Percentiles rank a stretch among this genome's conserved stretches.
Evolutionary conservation across 2,797 vertebrate species (phyloP).

Genomic region (Miopithecus talapoin): DNA sequence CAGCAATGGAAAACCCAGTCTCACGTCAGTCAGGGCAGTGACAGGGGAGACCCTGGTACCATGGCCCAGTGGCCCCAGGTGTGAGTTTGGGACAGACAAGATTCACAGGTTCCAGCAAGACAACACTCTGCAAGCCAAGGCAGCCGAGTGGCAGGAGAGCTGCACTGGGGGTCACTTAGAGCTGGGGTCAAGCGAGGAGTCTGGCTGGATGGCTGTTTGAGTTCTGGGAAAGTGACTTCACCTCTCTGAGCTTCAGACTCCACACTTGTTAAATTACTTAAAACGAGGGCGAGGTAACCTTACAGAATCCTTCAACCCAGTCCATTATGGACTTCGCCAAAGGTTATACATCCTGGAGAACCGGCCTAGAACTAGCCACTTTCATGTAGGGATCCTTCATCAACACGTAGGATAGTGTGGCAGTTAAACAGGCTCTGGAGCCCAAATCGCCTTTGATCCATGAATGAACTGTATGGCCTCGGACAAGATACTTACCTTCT

Average conservation of each 20-base stretch:
- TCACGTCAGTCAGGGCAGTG: constrained; percentile 48
- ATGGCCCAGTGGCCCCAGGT: background rate
- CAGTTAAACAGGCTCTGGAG: background rate
- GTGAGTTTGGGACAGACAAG: background rate
- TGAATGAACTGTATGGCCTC: background rate
- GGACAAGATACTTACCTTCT: background rate
- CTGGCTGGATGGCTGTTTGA: background rate
- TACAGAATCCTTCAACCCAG: background rate
- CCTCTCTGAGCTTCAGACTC: constrained; percentile 20
- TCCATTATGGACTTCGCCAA: background rate
- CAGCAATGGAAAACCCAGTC: background rate
- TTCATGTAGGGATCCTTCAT: background rate
- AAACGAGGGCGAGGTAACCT: background rate
- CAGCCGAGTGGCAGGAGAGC: background rate
- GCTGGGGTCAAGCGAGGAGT: background rate
- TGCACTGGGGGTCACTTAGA: background rate
- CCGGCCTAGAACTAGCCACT: background rate
- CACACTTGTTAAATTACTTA: background rate
- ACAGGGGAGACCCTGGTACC: background rate
- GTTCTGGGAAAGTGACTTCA: background rate
- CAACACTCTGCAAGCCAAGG: background rate
- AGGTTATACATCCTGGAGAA: background rate
- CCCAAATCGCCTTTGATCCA: background rate
- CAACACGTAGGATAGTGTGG: background rate
- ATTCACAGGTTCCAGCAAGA: background rate